Evolutionary conservation across 2,888 invertebrate species (phyloP).

Genomic region (Kuschelorhynchus macadamiae): DNA sequence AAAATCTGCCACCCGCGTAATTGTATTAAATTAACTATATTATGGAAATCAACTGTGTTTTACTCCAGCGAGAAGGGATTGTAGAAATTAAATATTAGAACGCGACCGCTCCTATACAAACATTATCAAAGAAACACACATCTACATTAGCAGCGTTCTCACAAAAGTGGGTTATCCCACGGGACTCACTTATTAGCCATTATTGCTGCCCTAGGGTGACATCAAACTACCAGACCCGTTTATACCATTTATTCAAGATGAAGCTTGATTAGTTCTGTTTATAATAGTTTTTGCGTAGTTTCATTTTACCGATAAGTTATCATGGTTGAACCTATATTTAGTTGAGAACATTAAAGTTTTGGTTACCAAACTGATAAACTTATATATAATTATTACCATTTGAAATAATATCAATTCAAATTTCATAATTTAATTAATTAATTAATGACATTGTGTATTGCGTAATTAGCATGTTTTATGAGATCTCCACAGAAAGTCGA

Average conservation of each 20-base stretch:
- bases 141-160: constrained; percentile 31
- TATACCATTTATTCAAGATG: constrained; percentile 29
- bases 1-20: no score
- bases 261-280: constrained; percentile 41
- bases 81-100: neutral
- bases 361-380: no score
- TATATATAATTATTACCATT: no score
- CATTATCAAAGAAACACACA: constrained; percentile 34
- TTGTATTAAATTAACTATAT: no score
- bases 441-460: no score
- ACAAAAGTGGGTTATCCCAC: constrained; percentile 29
- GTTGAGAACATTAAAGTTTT: neutral
- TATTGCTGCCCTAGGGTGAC: constrained; percentile 32
- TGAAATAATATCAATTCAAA: no score
- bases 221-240: constrained; percentile 20
- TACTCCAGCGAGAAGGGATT: no score
- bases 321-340: neutral
- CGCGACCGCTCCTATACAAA: constrained; percentile 6
- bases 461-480: no score
- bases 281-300: constrained; percentile 23
- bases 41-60: no score
- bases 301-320: neutral
- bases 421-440: no score
- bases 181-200: constrained; percentile 41
- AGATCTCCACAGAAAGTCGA: no score